A percentile compares a stretch with the other conserved stretches of the same genome.
phyloP scores from a whole-genome alignment of 2,888 invertebrate species.

The Drosophila greeni region DNA sequence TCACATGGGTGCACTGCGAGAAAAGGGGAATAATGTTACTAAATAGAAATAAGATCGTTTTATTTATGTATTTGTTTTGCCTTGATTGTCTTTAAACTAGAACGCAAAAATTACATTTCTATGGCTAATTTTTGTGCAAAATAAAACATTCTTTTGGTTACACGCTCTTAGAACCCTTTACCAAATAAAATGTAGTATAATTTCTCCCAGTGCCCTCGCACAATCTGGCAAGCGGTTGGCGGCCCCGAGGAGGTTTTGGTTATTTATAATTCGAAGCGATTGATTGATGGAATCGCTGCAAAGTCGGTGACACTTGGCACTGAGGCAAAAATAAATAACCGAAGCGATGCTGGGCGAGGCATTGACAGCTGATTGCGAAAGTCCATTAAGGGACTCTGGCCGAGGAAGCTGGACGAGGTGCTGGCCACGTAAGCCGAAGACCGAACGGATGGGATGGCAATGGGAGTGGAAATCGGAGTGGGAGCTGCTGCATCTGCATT shows the following conservation, averaged over 20 bases:
- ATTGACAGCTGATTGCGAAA: conserved; percentile 74
- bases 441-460: conserved; percentile 3
- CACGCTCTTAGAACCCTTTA: not conserved
- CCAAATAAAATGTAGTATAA: not conserved
- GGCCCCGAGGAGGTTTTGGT: conserved; percentile 52
- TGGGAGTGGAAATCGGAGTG: not conserved
- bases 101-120: not conserved
- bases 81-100: not conserved
- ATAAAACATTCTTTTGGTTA: too few species aligned
- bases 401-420: conserved; percentile 40
- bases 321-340: conserved; percentile 72
- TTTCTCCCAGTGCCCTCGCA: conserved; percentile 22
- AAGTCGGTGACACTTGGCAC: conserved; percentile 73
- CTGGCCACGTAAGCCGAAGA: conserved; percentile 15
- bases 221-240: conserved; percentile 39
- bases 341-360: conserved; percentile 52
- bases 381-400: conserved; percentile 61
- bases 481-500: conserved; percentile 44
- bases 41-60: too few species aligned
- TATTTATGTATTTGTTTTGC: too few species aligned
- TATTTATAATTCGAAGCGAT: conserved; percentile 70
- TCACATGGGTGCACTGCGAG: conserved; percentile 8
- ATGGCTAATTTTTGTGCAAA: too few species aligned
- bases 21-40: conserved; percentile 1
- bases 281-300: conserved; percentile 70